Percentiles rank a stretch among this genome's conserved stretches.
These are phyloP conservation scores for Drosophila leontia DNA, from an alignment of 1,140 invertebrate species.

Conservation along the genomic window DNA sequence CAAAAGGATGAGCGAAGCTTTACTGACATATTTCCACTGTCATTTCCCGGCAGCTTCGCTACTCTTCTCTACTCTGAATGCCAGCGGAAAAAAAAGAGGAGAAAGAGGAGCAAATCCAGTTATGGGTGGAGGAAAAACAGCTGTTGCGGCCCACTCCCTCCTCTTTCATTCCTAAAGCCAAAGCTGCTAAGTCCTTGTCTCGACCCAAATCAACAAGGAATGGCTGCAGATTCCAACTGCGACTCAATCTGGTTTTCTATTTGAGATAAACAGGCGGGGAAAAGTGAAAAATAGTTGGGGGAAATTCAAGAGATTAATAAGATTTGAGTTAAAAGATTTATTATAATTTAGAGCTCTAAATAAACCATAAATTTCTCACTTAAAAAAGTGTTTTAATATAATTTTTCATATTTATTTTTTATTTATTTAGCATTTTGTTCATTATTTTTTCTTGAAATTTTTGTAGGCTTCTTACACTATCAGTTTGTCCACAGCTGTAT, in stretches of 20 bases:
- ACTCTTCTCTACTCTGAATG: constrained; percentile 4
- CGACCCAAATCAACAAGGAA: constrained; percentile 73
- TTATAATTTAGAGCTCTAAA: too few species aligned
- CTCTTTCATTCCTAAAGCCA: constrained; percentile 8
- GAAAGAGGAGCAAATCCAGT: constrained; percentile 8
- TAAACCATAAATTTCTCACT: neutral
- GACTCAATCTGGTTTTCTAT: constrained; percentile 38
- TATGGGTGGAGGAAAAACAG: constrained; percentile 22
- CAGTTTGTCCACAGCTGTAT: constrained; percentile 27
- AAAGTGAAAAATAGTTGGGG: neutral
- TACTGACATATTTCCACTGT: constrained; percentile 76
- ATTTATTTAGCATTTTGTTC: constrained; percentile 5
- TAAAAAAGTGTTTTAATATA: neutral
- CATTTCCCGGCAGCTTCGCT: constrained; percentile 42
- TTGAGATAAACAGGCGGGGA: constrained; percentile 5
- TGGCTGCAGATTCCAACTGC: constrained; percentile 8
- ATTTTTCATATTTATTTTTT: neutral
- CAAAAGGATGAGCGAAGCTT: constrained; percentile 49
- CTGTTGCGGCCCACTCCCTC: constrained; percentile 5
- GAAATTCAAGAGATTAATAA: neutral
- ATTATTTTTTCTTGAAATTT: constrained; percentile 40
- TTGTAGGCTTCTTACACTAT: constrained; percentile 10
- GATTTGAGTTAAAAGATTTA: neutral
- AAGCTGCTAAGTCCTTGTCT: constrained; percentile 76
- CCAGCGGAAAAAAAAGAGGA: constrained; percentile 8